Percentiles rank a stretch among this genome's conserved stretches.
Conservation (phyloP, 2,797 vertebrate genomes). For the Sylvia borin region DNA sequence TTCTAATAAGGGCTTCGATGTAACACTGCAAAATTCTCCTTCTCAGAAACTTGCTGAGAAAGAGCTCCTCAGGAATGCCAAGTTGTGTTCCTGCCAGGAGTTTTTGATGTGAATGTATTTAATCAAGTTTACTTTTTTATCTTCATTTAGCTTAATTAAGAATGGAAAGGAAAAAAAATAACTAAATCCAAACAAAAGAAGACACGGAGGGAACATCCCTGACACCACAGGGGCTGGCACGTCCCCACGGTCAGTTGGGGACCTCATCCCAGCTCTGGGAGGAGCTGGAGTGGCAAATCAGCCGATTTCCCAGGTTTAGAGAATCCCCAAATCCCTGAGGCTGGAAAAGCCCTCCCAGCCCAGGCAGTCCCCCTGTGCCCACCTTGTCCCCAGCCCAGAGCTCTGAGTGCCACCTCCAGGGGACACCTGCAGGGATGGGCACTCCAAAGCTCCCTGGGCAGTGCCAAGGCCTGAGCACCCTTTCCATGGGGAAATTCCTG, state of each 20-base stretch:
- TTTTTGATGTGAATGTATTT: neutral
- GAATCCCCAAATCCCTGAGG: fast-evolving
- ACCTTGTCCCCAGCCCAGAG: neutral
- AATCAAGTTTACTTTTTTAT: neutral
- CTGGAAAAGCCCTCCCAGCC: neutral
- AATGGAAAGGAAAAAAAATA: neutral
- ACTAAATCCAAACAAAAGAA: too few species aligned
- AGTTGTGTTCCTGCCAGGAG: neutral
- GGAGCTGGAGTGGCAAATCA: neutral
- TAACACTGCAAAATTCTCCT: neutral
- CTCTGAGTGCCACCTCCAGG: neutral
- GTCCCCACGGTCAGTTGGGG: fast-evolving
- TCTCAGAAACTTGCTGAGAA: neutral
- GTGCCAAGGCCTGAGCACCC: too few species aligned
- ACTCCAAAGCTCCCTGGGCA: too few species aligned
- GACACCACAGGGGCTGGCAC: neutral
- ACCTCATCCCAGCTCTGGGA: neutral
- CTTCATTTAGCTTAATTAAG: neutral
- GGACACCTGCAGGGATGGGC: too few species aligned
- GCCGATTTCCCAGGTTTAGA: fast-evolving
- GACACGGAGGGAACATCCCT: fast-evolving
- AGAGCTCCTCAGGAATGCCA: neutral
- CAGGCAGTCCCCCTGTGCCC: fast-evolving
- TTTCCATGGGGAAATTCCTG: too few species aligned
- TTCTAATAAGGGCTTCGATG: fast-evolving